Base-by-base conservation (phyloP, 64 coral and sea anemone species). In the Cladopsammia gracilis region DNA sequence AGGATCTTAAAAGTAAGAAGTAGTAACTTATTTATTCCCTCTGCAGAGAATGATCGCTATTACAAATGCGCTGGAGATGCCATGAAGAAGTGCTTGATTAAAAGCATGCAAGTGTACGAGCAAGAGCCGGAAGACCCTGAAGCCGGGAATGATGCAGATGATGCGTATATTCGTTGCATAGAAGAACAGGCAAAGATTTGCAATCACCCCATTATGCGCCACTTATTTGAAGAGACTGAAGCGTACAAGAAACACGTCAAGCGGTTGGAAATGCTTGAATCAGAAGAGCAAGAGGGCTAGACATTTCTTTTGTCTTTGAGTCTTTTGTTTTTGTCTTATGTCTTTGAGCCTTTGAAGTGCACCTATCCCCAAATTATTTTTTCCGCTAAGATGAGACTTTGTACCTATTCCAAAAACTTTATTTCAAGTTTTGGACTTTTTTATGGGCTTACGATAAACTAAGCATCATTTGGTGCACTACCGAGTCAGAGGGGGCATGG, bases 1-100 rank as follows among this genome's bases (percentile, higher is more conserved):
- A 18, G 73, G 48, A 75, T 75, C 73, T 75, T 75, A 45, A 75
- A 48, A 75, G 48, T 75, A 78, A 57, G n/a, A 57, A 78, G 76
- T 58, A 56, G 53, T 78, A 78, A 78, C 76, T 22, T 22, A 57
- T 78, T 78, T 78, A 59, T 78, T 22, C 53, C 57, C 76, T 78
- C 52, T 25, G 22, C 53, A 78, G 76, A 57, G 76, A 78, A 78
- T 58, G 76, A 78, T 78, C 51, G 76, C 52, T 78, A 78, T 78
- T n/a, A 78, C 76, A 78, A 78, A 78, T 78, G 76, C 51, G 76
- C 76, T 78, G 76, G 76, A 34, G 76, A 78, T 78, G 20, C 53
- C 76, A 58, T 78, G 23, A 78, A 57, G 76, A 78, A 78, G 76
- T 78, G 76, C 53, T 25, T 78, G 52, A 34, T 78, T 78, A 23